Conservation (phyloP, 2,113 vertebrate species). For the Engraulis encrasicolus region DNA sequence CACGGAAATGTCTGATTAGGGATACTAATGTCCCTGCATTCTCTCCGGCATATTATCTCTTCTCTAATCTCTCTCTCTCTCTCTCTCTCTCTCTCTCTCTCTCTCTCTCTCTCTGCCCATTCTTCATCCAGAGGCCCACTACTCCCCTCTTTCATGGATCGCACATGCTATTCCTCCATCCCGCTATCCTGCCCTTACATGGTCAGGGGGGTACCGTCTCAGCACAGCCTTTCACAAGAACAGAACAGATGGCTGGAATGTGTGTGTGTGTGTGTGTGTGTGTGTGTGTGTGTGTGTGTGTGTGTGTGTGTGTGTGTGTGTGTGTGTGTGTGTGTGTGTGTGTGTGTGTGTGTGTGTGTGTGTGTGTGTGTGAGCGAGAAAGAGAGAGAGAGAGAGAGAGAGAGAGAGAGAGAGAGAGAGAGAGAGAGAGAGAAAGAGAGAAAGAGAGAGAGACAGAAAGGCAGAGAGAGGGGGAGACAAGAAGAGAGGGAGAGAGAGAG, state of each 20-base stretch:
- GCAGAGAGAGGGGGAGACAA: not conserved
- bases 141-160: conserved; percentile 1
- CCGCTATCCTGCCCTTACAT: conserved; percentile 92
- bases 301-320: not conserved
- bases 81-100: conserved; percentile 9
- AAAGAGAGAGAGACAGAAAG: not conserved
- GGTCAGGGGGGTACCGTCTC: conserved; percentile 68
- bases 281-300: not conserved
- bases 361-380: not conserved
- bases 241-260: conserved; percentile 7
- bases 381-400: not conserved
- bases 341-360: not conserved
- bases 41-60: not conserved
- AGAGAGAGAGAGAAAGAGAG: not conserved
- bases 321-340: not conserved
- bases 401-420: not conserved
- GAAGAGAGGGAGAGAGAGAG: conserved; percentile 72
- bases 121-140: not conserved
- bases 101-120: conserved; percentile 5
- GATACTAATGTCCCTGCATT: not conserved
- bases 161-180: too few species aligned
- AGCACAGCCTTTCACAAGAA: not conserved
- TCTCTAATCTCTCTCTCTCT: conserved; percentile 12
- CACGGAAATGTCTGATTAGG: conserved; percentile 11
- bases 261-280: not conserved